Percentiles rank a stretch among this genome's conserved stretches.
phyloP scores from a whole-genome alignment of 2,113 vertebrate genomes.

The Echinops telfairi region DNA sequence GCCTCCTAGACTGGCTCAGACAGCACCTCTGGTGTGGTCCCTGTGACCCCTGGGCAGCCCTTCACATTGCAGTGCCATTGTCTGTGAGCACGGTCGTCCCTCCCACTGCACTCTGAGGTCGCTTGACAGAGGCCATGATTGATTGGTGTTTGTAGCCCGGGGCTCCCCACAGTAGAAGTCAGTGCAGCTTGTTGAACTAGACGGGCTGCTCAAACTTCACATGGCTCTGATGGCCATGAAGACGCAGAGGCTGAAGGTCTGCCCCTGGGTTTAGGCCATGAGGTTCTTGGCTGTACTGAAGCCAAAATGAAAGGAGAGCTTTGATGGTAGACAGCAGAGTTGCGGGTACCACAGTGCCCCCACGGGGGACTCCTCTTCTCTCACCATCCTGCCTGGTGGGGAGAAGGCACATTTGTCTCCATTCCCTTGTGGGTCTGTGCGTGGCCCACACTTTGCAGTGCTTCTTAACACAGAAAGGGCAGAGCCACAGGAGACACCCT shows the following conservation, averaged over 20 bases:
- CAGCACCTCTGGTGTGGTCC: background rate
- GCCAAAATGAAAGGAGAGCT: background rate
- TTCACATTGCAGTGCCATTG: background rate
- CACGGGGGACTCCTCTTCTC: rapidly evolving
- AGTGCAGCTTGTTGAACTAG: background rate
- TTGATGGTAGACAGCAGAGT: background rate
- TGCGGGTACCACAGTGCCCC: rapidly evolving
- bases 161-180: background rate
- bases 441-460: background rate
- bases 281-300: background rate
- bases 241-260: background rate
- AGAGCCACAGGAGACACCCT: background rate
- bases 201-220: background rate
- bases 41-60: background rate
- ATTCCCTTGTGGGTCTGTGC: background rate
- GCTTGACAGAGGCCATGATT: background rate
- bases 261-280: background rate
- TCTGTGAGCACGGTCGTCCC: background rate
- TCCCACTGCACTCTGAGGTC: background rate
- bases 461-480: background rate
- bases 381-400: background rate
- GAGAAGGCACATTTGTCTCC: background rate
- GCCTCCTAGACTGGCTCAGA: background rate
- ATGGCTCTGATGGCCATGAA: background rate
- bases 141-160: background rate